Evolutionary conservation across 2,797 vertebrate species (phyloP).

Genomic region (Octomys mimax): DNA sequence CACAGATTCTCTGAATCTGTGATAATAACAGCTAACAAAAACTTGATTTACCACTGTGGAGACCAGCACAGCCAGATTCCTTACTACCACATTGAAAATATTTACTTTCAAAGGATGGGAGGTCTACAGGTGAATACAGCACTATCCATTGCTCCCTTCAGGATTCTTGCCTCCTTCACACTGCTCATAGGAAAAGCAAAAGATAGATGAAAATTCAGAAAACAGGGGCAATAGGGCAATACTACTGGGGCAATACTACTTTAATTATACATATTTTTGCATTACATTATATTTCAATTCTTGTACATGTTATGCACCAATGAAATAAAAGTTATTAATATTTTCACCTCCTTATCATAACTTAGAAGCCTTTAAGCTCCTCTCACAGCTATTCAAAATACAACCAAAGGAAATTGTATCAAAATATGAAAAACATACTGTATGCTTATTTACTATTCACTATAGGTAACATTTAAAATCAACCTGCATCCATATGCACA

Average conservation of each 20-base stretch:
- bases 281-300: neutral
- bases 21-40: neutral
- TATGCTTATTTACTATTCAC: neutral
- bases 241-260: no score
- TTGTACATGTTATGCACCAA: neutral
- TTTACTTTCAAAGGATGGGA: neutral
- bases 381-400: constrained; percentile 1
- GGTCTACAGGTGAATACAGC: neutral
- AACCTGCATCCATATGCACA: neutral
- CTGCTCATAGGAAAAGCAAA: neutral
- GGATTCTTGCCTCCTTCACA: neutral
- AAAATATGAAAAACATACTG: neutral
- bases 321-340: neutral
- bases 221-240: neutral
- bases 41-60: neutral
- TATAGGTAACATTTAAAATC: neutral
- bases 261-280: neutral
- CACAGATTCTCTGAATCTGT: neutral
- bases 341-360: neutral
- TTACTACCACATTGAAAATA: no score
- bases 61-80: neutral
- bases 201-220: neutral
- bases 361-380: neutral
- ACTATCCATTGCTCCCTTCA: neutral
- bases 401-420: neutral